These are phyloP conservation scores for Pelodytes ibericus DNA, from an alignment of 2,797 vertebrate species.

Conservation along the genomic window DNA sequence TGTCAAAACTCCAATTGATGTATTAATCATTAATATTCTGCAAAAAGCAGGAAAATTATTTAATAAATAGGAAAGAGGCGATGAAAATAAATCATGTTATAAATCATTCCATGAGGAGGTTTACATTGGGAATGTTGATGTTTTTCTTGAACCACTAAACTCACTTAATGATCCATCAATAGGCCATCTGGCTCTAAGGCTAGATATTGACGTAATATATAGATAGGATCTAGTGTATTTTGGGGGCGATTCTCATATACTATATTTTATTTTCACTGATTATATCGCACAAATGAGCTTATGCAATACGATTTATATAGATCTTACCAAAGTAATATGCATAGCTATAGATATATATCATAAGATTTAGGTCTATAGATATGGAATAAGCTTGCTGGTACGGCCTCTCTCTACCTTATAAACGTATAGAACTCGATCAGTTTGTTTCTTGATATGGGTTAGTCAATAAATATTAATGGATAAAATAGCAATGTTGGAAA, in stretches of 20 bases:
- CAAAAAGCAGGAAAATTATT: background rate
- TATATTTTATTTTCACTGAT: too few species aligned
- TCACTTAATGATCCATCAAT: background rate
- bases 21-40: conserved; percentile 21
- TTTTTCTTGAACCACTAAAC: conserved; percentile 3
- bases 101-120: background rate
- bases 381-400: too few species aligned
- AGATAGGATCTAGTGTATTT: background rate
- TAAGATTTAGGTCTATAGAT: too few species aligned
- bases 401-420: too few species aligned
- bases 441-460: too few species aligned
- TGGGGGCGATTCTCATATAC: background rate
- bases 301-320: too few species aligned
- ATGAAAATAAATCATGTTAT: background rate
- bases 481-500: too few species aligned
- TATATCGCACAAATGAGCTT: too few species aligned
- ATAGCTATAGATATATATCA: too few species aligned
- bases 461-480: too few species aligned
- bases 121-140: conserved; percentile 4
- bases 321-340: too few species aligned
- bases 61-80: background rate
- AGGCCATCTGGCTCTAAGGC: background rate
- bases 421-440: too few species aligned
- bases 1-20: conserved; percentile 17
- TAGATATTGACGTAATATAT: background rate